phyloP scores from a whole-genome alignment of 2,113 vertebrate species.

The human (Homo sapiens) region GRCh38 chr4:26331501-26332000 shows the following conservation, averaged over 20 bases:
- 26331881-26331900: neutral
- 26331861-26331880: neutral
- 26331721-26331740: neutral
- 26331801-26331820: neutral
- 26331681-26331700: neutral
- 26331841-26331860: neutral
- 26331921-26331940: conserved; percentile 29
- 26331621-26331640: neutral
- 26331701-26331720: neutral
- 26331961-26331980: neutral
- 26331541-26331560: neutral
- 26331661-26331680: neutral
- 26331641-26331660: neutral
- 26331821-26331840: neutral
- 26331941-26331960: conserved; percentile 17
- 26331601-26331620: conserved; percentile 1
- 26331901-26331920: neutral
- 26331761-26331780: neutral
- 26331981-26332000: neutral
- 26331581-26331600: neutral
- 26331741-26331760: neutral
- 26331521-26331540: neutral
- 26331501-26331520: neutral
- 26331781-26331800: neutral
- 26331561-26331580: neutral